These are phyloP conservation scores for Jordanella pulchra DNA, from an alignment of 2,797 vertebrate genomes.

Conservation along the genomic window DNA sequence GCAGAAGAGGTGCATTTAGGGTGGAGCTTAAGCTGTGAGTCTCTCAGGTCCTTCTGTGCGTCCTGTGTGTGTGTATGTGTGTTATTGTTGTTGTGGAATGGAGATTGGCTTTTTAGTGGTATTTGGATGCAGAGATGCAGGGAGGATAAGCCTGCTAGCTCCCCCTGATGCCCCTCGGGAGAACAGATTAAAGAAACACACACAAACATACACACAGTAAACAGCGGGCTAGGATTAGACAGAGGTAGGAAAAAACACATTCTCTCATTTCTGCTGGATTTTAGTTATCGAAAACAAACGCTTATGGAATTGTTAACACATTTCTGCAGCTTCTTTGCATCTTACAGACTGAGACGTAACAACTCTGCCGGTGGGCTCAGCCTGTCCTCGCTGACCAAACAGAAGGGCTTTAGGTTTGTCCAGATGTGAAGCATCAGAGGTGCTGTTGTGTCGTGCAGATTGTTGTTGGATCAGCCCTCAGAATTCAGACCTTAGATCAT, in stretches of 20 bases:
- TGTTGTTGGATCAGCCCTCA: background rate
- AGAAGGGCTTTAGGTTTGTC: background rate
- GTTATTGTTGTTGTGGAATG: conserved; percentile 76
- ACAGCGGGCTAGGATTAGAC: conserved; percentile 68
- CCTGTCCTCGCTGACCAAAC: background rate
- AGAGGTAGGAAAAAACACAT: conserved; percentile 49
- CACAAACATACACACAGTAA: conserved; percentile 44
- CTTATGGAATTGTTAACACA: conserved; percentile 17
- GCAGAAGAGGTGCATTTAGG: conserved; percentile 18
- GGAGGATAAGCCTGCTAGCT: conserved; percentile 75
- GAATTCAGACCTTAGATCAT: too few relatives aligned
- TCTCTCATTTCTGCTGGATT: conserved; percentile 41
- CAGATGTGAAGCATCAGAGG: background rate
- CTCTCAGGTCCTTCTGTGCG: conserved; percentile 52
- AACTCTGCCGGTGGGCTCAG: background rate
- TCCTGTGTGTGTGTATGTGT: conserved; percentile 19
- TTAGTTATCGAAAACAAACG: conserved; percentile 27
- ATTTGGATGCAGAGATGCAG: conserved; percentile 77
- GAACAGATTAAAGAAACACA: conserved; percentile 70
- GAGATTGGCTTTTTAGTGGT: conserved; percentile 78
- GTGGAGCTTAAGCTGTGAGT: conserved; percentile 52
- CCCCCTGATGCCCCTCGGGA: conserved; percentile 70
- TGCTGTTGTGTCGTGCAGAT: background rate
- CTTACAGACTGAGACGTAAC: background rate
- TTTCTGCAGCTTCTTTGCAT: background rate